A percentile compares a stretch with the other conserved stretches of the same genome.
Conservation (phyloP, 2,113 vertebrate genomes). For the Ptychochromis oligacanthus region DNA sequence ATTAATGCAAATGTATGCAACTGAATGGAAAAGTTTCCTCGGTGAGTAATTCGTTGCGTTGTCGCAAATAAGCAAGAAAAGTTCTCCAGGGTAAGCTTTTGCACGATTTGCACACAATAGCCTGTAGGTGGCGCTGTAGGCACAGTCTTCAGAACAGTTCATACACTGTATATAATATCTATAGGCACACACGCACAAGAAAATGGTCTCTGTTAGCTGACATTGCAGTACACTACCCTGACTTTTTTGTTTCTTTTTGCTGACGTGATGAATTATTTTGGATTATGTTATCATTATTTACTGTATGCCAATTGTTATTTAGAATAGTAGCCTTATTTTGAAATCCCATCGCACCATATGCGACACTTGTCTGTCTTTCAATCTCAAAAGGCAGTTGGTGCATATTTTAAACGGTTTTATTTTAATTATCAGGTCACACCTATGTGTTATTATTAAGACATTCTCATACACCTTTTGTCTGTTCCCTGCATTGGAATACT, state of each 20-base stretch:
- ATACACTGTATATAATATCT: no score
- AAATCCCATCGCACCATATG: no score
- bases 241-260: background rate
- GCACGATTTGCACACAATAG: background rate
- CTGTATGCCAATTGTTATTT: background rate
- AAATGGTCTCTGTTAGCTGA: background rate
- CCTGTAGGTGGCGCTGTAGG: constrained; percentile 46
- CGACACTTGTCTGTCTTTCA: background rate
- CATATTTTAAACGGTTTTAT: background rate
- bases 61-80: background rate
- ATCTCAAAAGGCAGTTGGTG: background rate
- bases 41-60: background rate
- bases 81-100: background rate
- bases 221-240: background rate
- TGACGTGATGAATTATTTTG: background rate
- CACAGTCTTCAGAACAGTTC: background rate
- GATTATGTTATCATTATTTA: background rate
- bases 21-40: background rate
- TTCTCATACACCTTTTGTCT: background rate
- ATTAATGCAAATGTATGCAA: background rate
- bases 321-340: background rate
- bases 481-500: background rate
- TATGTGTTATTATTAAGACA: background rate
- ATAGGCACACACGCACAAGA: background rate
- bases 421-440: background rate